These are phyloP conservation scores for Parazoanthus atlanticus DNA, from an alignment of 92 coral and sea anemone genomes.

Conservation along the genomic window DNA sequence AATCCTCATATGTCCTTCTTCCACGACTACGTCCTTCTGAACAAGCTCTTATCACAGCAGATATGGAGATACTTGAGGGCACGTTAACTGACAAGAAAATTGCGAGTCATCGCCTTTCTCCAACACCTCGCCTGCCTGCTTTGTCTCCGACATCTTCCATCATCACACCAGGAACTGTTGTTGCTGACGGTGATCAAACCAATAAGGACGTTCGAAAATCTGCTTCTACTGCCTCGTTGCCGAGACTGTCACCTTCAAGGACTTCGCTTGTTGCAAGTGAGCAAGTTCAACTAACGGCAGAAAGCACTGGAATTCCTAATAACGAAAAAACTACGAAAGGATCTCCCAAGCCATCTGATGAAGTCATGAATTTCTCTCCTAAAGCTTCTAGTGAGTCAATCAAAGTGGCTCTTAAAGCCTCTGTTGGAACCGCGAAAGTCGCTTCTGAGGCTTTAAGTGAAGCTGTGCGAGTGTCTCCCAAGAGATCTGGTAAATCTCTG, in stretches of 20 bases:
- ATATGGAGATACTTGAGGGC: constrained; percentile 36
- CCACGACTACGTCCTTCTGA: constrained; percentile 82
- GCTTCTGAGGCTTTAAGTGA: constrained; percentile 17
- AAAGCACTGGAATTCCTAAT: not conserved
- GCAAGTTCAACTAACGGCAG: not conserved
- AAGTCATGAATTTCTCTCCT: constrained; percentile 1
- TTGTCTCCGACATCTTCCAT: constrained; percentile 56
- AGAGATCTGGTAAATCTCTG: constrained; percentile 24
- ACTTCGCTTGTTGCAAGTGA: constrained; percentile 20
- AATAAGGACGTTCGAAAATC: not conserved
- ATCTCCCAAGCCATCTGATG: constrained; percentile 3
- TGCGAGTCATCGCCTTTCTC: constrained; percentile 27
- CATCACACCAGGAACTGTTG: constrained; percentile 26
- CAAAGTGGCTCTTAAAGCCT: constrained; percentile 30
- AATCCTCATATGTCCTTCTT: constrained; percentile 84
- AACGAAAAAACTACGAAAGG: not conserved
- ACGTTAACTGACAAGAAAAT: not conserved
- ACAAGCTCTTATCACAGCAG: constrained; percentile 54
- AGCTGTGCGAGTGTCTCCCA: not conserved
- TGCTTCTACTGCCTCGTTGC: constrained; percentile 13
- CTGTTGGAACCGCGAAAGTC: not conserved
- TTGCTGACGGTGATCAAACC: not conserved
- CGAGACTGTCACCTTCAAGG: constrained; percentile 24
- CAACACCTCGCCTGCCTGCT: constrained; percentile 55
- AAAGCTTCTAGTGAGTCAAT: constrained; percentile 2